phyloP scores from a whole-genome alignment of 1,140 invertebrate species.

The Zaprionus ornatus region DNA sequence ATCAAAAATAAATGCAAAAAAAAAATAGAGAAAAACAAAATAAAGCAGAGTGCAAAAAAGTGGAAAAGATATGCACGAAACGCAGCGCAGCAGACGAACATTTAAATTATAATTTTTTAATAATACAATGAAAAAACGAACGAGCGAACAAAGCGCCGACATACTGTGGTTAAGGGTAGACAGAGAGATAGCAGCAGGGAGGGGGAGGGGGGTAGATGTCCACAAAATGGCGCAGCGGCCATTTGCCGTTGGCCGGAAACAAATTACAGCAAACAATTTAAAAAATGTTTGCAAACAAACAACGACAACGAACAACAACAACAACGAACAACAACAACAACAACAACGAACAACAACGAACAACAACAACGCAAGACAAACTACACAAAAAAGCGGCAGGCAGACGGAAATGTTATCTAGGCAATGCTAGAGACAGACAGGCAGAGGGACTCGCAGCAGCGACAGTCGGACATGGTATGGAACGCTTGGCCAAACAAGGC shows the following conservation, averaged over 20 bases:
- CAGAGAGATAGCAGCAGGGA: not conserved
- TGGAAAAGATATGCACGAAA: slow-evolving; percentile 37
- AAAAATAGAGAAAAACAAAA: not conserved
- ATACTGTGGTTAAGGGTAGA: slow-evolving; percentile 18
- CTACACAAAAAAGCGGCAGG: slow-evolving; percentile 38
- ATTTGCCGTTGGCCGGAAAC: slow-evolving; percentile 75
- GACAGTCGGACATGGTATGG: slow-evolving; percentile 41
- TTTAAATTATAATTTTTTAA: slow-evolving; percentile 80
- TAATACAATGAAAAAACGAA: slow-evolving; percentile 60
- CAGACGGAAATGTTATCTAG: slow-evolving; percentile 74
- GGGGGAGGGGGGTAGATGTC: not conserved
- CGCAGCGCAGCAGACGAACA: slow-evolving; percentile 43
- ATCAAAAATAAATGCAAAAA: slow-evolving; percentile 19
- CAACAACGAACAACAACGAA: slow-evolving; percentile 47
- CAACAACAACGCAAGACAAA: slow-evolving; percentile 34
- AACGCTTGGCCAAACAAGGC: slow-evolving; percentile 43
- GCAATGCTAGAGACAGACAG: slow-evolving; percentile 57
- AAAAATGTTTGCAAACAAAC: slow-evolving; percentile 81
- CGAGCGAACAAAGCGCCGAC: slow-evolving; percentile 36
- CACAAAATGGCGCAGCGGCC: slow-evolving; percentile 70
- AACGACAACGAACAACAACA: slow-evolving; percentile 52
- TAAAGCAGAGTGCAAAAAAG: slow-evolving; percentile 4
- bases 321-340: slow-evolving; percentile 51
- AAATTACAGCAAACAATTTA: slow-evolving; percentile 82
- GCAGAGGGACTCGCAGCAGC: slow-evolving; percentile 30